A percentile compares a stretch with the other conserved stretches of the same genome.
These are phyloP conservation scores for Rhopilema esculentum DNA, from an alignment of 30 jellyfish, hydroid and myxozoan genomes.

Conservation along the genomic window DNA sequence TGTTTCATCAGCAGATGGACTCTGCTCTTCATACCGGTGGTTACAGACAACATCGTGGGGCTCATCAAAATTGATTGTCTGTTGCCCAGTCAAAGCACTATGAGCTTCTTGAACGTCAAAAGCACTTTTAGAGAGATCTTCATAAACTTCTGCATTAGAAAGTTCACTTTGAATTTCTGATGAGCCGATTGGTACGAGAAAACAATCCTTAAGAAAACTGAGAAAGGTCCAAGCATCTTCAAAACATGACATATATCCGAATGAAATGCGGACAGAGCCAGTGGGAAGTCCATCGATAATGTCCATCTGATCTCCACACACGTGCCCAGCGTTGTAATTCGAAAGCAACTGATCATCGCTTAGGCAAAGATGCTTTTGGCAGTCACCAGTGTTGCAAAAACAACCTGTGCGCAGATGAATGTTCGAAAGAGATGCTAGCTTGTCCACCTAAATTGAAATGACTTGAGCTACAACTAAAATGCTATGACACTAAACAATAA, in stretches of 20 bases:
- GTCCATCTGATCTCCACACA: conserved; percentile 73
- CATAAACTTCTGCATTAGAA: too few species aligned
- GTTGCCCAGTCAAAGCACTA: background rate
- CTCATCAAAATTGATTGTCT: too few species aligned
- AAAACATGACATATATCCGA: conserved; percentile 66
- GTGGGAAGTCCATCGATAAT: conserved; percentile 65
- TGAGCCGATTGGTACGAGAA: conserved; percentile 5
- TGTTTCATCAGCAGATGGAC: background rate
- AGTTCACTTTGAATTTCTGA: background rate
- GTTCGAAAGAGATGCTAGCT: conserved; percentile 54
- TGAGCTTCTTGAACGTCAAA: background rate
- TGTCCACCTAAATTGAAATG: conserved; percentile 47
- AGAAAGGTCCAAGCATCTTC: conserved; percentile 60
- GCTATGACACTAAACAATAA: background rate
- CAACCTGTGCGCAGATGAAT: conserved; percentile 70
- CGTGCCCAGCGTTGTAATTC: conserved; percentile 70
- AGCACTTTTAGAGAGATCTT: background rate
- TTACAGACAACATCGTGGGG: too few species aligned
- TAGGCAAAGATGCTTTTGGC: conserved; percentile 67
- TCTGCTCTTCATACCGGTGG: background rate
- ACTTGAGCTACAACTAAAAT: background rate
- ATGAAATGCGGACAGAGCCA: conserved; percentile 71
- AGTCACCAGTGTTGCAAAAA: conserved; percentile 73
- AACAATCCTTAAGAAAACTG: conserved; percentile 45
- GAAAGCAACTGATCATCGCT: conserved; percentile 53